Evolutionary conservation across 2,113 vertebrate species (phyloP).

Genomic region (Syngnathus typhle): DNA sequence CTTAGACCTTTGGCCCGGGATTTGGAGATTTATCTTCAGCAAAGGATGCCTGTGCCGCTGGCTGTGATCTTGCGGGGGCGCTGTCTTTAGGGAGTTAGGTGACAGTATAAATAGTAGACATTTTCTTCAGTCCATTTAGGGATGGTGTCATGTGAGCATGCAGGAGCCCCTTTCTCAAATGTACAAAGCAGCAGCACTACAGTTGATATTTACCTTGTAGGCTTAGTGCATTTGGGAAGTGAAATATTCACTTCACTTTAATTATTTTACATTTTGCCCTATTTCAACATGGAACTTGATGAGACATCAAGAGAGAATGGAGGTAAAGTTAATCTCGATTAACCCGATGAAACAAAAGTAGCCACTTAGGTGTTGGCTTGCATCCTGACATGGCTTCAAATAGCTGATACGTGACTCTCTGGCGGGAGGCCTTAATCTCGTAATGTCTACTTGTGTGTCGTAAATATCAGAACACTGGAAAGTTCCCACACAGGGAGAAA

Average conservation of each 20-base stretch:
- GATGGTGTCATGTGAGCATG: not conserved
- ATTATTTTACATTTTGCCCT: not conserved
- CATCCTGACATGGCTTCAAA: not conserved
- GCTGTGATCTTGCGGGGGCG: constrained; percentile 1
- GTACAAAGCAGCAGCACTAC: not conserved
- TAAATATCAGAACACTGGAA: not conserved
- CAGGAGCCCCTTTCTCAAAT: not conserved
- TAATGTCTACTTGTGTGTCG: constrained; percentile 2
- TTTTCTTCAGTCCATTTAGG: not conserved
- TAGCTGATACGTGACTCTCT: constrained; percentile 1
- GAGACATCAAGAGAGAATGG: not conserved
- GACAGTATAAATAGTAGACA: not conserved
- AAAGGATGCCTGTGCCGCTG: not conserved
- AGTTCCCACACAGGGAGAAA: not conserved
- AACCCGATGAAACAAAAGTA: not conserved
- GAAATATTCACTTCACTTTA: not conserved
- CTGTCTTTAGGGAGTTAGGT: constrained; percentile 3
- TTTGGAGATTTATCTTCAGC: constrained; percentile 26
- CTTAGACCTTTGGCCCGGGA: constrained; percentile 54
- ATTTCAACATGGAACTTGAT: not conserved
- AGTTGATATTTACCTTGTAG: not conserved
- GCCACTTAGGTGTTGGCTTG: not conserved
- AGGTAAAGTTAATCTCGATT: not conserved
- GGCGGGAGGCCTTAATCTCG: not conserved
- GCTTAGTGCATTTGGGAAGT: not conserved